phyloP scores from a whole-genome alignment of 2,888 invertebrate genomes.

The Nemurella pictetii region DNA sequence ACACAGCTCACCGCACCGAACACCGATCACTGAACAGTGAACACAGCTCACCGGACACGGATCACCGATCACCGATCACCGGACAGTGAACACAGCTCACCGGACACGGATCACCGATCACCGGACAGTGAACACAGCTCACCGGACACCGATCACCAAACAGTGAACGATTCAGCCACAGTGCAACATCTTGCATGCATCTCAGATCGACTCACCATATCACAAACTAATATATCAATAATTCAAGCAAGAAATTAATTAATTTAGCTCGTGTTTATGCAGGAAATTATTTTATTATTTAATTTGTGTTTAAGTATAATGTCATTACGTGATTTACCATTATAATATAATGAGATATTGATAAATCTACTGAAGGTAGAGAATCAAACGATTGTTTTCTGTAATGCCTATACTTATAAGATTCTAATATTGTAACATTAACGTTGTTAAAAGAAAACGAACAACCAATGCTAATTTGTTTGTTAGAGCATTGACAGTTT shows the following conservation, averaged over 20 bases:
- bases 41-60: background rate
- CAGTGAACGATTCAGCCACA: background rate
- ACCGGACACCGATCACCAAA: too few species aligned
- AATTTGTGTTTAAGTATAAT: background rate
- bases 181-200: background rate
- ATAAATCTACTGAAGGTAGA: background rate
- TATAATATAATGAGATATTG: background rate
- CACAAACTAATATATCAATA: background rate
- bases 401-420: background rate
- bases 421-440: background rate
- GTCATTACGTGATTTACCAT: background rate
- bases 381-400: background rate
- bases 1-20: too few species aligned
- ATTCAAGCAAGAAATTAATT: background rate
- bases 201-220: background rate
- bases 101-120: too few species aligned
- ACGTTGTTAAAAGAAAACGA: background rate
- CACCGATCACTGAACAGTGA: too few species aligned
- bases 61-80: too few species aligned
- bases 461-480: background rate
- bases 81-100: background rate
- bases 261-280: background rate
- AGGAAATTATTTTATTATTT: background rate
- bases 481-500: background rate
- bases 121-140: too few species aligned